phyloP scores from a whole-genome alignment of 2,888 invertebrate species.

The Labia minor region DNA sequence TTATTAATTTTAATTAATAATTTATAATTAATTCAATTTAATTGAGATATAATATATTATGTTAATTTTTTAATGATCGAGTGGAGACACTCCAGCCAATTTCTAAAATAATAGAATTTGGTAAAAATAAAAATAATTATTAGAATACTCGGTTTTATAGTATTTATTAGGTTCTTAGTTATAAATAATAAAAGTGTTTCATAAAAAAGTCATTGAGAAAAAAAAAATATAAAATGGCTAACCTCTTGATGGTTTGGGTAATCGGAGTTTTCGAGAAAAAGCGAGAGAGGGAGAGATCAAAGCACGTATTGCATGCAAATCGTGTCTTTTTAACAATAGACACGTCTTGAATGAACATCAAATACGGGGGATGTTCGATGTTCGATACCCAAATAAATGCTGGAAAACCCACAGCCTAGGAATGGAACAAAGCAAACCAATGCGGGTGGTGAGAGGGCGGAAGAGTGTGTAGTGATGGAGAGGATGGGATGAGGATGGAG shows the following conservation, averaged over 20 bases:
- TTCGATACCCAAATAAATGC: slow-evolving; percentile 3
- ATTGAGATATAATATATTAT: no score
- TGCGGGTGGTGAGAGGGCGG: not conserved
- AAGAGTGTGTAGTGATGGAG: no score
- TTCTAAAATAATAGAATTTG: no score
- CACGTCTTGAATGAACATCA: slow-evolving; percentile 13
- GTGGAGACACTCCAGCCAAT: no score
- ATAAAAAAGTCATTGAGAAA: not conserved
- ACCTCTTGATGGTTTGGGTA: not conserved
- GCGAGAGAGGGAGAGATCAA: not conserved
- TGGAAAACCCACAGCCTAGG: not conserved
- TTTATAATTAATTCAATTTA: no score
- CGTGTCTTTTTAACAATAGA: slow-evolving; percentile 4
- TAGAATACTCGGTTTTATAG: no score
- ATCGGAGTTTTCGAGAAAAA: not conserved
- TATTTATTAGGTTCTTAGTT: no score
- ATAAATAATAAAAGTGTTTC: no score
- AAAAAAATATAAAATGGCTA: not conserved
- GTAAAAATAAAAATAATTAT: no score
- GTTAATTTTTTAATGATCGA: no score
- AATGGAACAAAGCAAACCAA: not conserved
- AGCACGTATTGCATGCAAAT: not conserved
- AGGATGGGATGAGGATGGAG: no score
- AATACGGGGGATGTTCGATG: not conserved
- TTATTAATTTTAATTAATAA: no score